These are phyloP conservation scores for Yponomeuta cagnagella DNA, from an alignment of 2,888 invertebrate species.

Conservation along the genomic window DNA sequence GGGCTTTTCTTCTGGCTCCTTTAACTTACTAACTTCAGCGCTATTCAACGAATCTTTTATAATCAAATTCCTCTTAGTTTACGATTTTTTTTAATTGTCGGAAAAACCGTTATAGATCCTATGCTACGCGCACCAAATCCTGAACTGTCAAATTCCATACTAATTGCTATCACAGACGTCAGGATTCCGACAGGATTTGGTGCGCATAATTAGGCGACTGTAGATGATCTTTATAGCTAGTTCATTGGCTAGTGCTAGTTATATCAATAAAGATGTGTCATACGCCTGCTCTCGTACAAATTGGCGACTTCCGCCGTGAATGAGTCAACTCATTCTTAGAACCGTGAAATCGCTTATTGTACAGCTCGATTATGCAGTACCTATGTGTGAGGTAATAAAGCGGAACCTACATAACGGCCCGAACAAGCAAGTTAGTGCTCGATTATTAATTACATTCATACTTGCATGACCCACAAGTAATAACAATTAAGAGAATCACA, in stretches of 20 bases:
- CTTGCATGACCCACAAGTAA: neutral
- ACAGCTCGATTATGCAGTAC: neutral
- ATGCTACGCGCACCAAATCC: no score
- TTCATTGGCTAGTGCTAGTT: slow-evolving; percentile 4
- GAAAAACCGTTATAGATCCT: no score
- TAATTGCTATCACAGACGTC: no score
- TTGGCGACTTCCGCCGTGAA: slow-evolving; percentile 41
- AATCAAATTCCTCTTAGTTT: no score
- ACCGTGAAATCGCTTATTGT: slow-evolving; percentile 19
- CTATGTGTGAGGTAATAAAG: neutral
- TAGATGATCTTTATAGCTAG: neutral
- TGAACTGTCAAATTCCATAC: no score
- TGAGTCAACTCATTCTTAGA: slow-evolving; percentile 49
- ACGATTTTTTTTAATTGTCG: no score
- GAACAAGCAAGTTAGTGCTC: neutral
- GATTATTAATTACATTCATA: neutral
- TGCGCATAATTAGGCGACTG: neutral
- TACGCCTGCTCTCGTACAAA: slow-evolving; percentile 25
- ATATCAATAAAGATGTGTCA: slow-evolving; percentile 16
- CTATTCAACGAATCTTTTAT: no score
- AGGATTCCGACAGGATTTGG: no score
- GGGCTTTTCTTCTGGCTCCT: no score
- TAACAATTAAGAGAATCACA: neutral
- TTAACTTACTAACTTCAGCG: no score
- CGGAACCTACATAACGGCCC: neutral